Evolutionary conservation across 2,888 invertebrate genomes (phyloP), one percentile per base, ranked within the genome.

Genomic region (Oegoconia quadripuncta): DNA sequence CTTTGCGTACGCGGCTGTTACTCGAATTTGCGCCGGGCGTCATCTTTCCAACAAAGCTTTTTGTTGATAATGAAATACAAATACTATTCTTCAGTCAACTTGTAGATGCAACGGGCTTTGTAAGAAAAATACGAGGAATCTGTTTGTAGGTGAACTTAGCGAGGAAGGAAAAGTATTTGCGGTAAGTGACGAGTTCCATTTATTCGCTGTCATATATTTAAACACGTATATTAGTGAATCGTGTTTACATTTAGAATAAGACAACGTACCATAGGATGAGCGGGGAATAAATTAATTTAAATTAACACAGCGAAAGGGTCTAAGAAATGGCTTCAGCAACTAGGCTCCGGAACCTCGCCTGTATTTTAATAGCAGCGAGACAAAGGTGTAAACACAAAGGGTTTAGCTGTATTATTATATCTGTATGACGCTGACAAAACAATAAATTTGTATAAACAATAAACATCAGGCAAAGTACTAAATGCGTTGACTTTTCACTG

Each of bases 41-140:
- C 81, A 82, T 79, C 81, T 80, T 82, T 80, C 76, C 74, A 73
- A 70, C 73, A 73, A 65, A 75, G 74, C 83, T 79, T 81, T 79
- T 78, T 79, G 79, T 82, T 74, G 74, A 12, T 84, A 84, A 83
- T 83, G 76, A 79, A 82, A 84, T 80, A 79, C 80, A 83, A 86
- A 84, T 77, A 83, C 71, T 73, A 72, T 74, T 71, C 67, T 74
- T 72, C 66, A 70, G 74, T 68, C 69, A 70, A 70, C 74, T 59
- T 73, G 63, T 50, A 65, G 66, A 61, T 71, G 74, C 70, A 76
- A 64, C 59, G 63, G 60, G 62, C 71, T 71, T 63, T 70, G 67
- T 66, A 64, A 68, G 62, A 69, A 62, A 60, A 74, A 73, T 71
- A 66, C 65, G 61, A 59, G 55, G 50, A 58, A 56, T 64, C 49